Evolutionary conservation across 2,113 vertebrate genomes (phyloP).

Genomic region (Talpa occidentalis): DNA sequence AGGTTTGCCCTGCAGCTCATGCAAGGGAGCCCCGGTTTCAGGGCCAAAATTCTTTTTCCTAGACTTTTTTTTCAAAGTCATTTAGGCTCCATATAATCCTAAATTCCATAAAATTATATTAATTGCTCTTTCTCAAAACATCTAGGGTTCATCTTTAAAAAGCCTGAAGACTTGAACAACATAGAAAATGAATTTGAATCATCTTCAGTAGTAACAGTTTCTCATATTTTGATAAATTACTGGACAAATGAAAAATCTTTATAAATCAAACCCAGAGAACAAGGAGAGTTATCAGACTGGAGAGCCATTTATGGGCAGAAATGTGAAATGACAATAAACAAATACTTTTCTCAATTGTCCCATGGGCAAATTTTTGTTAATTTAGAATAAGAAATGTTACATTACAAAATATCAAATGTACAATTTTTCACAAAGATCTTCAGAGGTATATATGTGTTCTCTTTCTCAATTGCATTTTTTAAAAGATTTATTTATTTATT

Average conservation of each 20-base stretch:
- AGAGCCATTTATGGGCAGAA: neutral
- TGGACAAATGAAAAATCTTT: neutral
- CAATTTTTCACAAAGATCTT: neutral
- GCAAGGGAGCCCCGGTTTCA: too few relatives aligned
- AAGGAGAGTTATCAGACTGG: neutral
- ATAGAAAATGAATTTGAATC: neutral
- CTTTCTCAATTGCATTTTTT: too few relatives aligned
- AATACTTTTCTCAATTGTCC: neutral
- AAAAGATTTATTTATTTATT: too few relatives aligned
- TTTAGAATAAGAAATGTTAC: neutral
- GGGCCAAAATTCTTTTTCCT: neutral
- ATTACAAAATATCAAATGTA: neutral
- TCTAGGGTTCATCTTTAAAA: neutral
- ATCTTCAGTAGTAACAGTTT: neutral
- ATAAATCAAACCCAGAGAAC: neutral
- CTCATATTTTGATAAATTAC: neutral
- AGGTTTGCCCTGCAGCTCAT: too few relatives aligned
- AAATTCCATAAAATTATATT: neutral
- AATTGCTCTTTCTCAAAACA: neutral
- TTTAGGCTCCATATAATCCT: neutral
- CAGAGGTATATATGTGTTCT: too few relatives aligned
- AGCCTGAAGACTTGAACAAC: neutral
- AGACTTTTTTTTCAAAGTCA: neutral
- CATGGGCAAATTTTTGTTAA: neutral
- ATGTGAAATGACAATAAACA: neutral